These are phyloP conservation scores for Lasioglossum leucozonium DNA, from an alignment of 2,888 invertebrate species.

Conservation along the genomic window DNA sequence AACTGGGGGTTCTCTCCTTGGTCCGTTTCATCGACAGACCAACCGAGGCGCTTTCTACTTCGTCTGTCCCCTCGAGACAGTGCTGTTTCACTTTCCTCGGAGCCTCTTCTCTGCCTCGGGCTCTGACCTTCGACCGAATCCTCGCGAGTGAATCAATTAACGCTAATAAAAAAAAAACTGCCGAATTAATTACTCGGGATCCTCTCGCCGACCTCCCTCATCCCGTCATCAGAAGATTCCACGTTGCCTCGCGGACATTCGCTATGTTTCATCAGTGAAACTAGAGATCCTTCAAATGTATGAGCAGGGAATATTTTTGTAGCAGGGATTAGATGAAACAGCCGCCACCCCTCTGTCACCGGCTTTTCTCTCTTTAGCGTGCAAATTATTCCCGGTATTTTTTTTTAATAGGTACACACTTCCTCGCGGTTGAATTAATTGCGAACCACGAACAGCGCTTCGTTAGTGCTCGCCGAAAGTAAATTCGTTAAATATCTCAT, in stretches of 20 bases:
- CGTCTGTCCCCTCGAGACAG: constrained; percentile 1
- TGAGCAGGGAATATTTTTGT: constrained; percentile 18
- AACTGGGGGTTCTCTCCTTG: constrained; percentile 5
- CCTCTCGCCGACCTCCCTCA: not conserved
- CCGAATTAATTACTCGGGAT: constrained; percentile 44
- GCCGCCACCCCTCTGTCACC: constrained; percentile 13
- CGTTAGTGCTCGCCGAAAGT: constrained; percentile 65
- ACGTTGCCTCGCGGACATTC: not conserved
- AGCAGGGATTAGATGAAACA: constrained; percentile 15
- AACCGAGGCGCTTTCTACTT: not conserved
- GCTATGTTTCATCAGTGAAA: not conserved
- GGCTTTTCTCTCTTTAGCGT: constrained; percentile 64
- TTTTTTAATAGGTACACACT: constrained; percentile 62
- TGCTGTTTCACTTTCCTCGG: not conserved
- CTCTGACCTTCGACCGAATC: not conserved
- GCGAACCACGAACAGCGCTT: constrained; percentile 64
- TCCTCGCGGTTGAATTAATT: constrained; percentile 68
- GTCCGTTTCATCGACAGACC: not conserved
- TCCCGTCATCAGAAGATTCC: not conserved
- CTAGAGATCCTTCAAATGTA: constrained; percentile 3
- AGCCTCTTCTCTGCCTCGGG: not conserved
- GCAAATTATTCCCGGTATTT: constrained; percentile 64
- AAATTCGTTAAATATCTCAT: constrained; percentile 72
- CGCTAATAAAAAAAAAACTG: constrained; percentile 36
- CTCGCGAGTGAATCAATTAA: constrained; percentile 36